These are phyloP conservation scores for Uria lomvia DNA, from an alignment of 2,113 vertebrate genomes.

Conservation along the genomic window DNA sequence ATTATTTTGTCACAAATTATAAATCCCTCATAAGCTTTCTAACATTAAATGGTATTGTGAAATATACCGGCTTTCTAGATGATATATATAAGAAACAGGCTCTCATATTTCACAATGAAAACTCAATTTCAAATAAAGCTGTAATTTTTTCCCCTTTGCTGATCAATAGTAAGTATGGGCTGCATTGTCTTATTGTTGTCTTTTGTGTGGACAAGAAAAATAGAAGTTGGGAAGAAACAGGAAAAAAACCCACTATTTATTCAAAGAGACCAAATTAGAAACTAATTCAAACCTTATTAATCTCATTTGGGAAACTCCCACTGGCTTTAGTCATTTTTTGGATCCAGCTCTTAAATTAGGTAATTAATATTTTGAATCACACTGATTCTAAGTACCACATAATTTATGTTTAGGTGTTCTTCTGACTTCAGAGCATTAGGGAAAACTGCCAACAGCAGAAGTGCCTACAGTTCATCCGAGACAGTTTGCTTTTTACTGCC, in stretches of 20 bases:
- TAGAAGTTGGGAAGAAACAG: background rate
- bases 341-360: background rate
- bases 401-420: constrained; percentile 11
- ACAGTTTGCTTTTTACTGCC: background rate
- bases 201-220: background rate
- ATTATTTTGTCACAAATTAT: background rate
- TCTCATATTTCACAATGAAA: background rate
- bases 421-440: background rate
- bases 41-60: background rate
- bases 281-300: background rate
- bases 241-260: background rate
- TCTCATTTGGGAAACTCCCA: background rate
- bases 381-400: background rate
- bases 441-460: background rate
- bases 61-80: background rate
- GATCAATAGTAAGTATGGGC: background rate
- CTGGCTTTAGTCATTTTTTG: background rate
- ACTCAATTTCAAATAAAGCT: background rate
- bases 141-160: background rate
- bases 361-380: constrained; percentile 17
- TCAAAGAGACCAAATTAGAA: background rate
- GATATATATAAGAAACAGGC: background rate
- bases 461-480: background rate
- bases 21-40: background rate
- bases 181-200: background rate